Conservation (phyloP, 2,888 invertebrate genomes). For the Drosophila mimetica region DNA sequence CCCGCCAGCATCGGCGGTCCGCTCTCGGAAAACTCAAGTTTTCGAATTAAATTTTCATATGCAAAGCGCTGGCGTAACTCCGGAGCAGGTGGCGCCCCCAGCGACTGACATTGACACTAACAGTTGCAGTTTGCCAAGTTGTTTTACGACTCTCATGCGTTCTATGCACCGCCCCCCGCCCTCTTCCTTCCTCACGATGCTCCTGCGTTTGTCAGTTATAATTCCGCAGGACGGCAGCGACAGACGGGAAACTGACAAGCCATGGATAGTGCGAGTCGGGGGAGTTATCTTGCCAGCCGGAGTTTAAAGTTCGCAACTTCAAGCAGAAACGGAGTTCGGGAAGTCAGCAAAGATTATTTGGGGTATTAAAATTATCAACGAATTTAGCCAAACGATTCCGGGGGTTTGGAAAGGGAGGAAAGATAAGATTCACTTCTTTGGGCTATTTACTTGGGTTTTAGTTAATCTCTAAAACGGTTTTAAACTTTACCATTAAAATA, state of each 20-base stretch:
- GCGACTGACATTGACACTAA: conserved; percentile 65
- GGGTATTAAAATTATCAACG: background rate
- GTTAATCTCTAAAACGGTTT: too few species aligned
- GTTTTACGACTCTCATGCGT: conserved; percentile 41
- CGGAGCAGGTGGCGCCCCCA: conserved; percentile 57
- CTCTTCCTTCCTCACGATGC: conserved; percentile 9
- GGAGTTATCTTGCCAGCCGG: conserved; percentile 8
- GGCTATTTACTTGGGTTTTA: too few species aligned
- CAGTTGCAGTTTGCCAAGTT: conserved; percentile 60
- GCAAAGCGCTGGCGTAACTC: conserved; percentile 29
- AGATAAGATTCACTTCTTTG: too few species aligned
- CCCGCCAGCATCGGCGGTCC: conserved; percentile 13
- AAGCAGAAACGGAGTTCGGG: background rate
- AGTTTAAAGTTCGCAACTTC: conserved; percentile 28
- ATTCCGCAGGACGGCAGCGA: conserved; percentile 33
- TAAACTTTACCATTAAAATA: too few species aligned
- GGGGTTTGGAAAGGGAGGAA: background rate
- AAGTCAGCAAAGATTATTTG: conserved; percentile 4
- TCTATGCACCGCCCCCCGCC: background rate
- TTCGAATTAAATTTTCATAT: conserved; percentile 72
- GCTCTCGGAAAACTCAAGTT: conserved; percentile 47
- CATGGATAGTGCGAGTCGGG: conserved; percentile 21
- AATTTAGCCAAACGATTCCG: background rate
- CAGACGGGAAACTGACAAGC: conserved; percentile 25
- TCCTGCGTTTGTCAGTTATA: conserved; percentile 50